Conservation (phyloP, 2,888 invertebrate species). For the Blomia tropicalis region DNA sequence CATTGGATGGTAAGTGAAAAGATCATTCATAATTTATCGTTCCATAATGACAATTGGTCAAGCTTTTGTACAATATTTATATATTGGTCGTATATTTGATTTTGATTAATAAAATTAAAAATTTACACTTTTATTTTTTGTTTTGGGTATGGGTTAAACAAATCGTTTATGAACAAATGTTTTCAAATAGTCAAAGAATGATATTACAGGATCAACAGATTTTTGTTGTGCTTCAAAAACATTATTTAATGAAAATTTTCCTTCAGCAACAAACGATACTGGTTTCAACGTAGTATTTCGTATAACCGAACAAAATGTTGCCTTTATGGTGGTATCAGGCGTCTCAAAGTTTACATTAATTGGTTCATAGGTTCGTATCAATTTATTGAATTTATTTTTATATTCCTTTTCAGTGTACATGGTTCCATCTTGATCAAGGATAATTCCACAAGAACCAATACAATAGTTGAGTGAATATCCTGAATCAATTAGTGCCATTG, state of each 20-base stretch:
- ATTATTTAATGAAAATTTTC: constrained; percentile 2
- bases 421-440: neutral
- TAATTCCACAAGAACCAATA: constrained; percentile 4
- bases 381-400: neutral
- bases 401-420: constrained; percentile 1
- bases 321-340: neutral
- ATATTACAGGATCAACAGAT: neutral
- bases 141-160: neutral
- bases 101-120: neutral
- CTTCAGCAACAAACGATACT: constrained; percentile 3
- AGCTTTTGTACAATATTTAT: neutral
- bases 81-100: neutral
- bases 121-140: neutral
- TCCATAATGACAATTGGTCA: too few species aligned
- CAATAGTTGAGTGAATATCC: constrained; percentile 60
- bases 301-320: neutral
- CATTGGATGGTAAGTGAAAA: constrained; percentile 36
- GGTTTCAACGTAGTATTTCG: neutral
- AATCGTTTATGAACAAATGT: neutral
- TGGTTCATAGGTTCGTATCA: neutral
- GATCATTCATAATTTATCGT: neutral
- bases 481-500: constrained; percentile 62
- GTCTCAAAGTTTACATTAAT: neutral
- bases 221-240: constrained; percentile 9
- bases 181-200: constrained; percentile 12